Evolutionary conservation across 2,888 invertebrate species (phyloP), one percentile per base, ranked within the genome.

Genomic region (Byasa hedistus): DNA sequence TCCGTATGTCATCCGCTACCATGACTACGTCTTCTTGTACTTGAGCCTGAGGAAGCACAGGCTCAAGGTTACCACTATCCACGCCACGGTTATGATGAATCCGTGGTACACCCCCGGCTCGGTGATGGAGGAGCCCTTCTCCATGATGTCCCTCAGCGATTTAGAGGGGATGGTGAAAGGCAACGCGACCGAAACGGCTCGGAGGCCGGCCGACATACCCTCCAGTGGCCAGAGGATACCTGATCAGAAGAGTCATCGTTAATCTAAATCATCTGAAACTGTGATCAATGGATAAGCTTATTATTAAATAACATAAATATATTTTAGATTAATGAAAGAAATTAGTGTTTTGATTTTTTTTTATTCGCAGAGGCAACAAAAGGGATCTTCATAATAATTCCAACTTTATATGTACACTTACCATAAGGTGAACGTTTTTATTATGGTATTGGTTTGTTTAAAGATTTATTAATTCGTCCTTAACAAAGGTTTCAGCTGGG

Each of bases 161-260:
- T 94, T 94, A 0, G 96, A 94, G 0, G 97, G 95, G 63, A 96
- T 86, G 0, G 98, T 98, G 79, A 96, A 95, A 0, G 98, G 98
- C 5, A 97, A 88, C 1, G 90, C 80, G 60, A 94, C 87, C 7
- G 96, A 94, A 54, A 96, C 65, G 73, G 93, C 92, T 62, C 92
- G 91, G 0, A 96, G 83, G 0, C 86, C 77, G 22, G 82, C 78
- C 0, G 95, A 94, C 95, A 96, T 94, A 10, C 94, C 94, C 82
- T 95, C 94, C 64, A 94, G 71, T 0, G 95, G 95, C 95, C 95
- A 95, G n/a, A 94, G 83, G 64, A 94, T 92, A 73, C 94, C 94
- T 93, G 80, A 2, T 36, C n/a, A 52, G 4, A 44, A 44, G 19
- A 44, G 17, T 17, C 44, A 2, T 44, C 19, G 19, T 44, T 44